A percentile compares a stretch with the other conserved stretches of the same genome.
Evolutionary conservation across 2,888 invertebrate species (phyloP).

Genomic region (Dexiosoma caninum): DNA sequence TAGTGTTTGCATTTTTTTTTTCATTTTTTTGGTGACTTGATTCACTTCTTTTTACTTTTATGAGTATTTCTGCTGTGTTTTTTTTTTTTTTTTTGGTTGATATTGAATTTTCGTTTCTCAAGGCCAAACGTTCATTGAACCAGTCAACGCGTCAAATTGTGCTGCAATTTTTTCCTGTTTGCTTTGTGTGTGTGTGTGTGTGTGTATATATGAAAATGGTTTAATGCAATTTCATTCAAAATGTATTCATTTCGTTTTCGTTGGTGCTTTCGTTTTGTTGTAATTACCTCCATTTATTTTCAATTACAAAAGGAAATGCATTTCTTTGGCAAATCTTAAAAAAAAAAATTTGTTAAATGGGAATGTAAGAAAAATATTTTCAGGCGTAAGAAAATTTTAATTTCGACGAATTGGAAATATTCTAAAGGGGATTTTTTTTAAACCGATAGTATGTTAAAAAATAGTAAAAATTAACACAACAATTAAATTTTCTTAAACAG

Average conservation of each 20-base stretch:
- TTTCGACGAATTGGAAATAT: too few species aligned
- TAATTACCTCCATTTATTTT: conserved; percentile 49
- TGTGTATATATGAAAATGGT: conserved; percentile 14
- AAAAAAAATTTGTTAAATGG: neutral
- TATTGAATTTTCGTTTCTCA: conserved; percentile 69
- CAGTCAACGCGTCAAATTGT: conserved; percentile 21
- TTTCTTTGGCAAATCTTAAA: conserved; percentile 37
- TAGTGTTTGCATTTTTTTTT: conserved; percentile 36
- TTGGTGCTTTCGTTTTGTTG: conserved; percentile 23
- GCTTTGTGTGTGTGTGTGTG: neutral
- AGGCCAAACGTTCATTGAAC: conserved; percentile 68
- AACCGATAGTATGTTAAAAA: too few species aligned
- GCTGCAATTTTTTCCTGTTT: neutral
- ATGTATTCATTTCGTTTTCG: conserved; percentile 50
- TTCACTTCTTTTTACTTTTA: conserved; percentile 38
- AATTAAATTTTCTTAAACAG: too few species aligned
- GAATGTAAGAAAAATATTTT: conserved; percentile 12
- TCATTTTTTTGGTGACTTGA: conserved; percentile 39
- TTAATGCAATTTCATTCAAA: conserved; percentile 59
- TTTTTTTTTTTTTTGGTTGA: conserved; percentile 58
- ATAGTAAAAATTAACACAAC: too few species aligned
- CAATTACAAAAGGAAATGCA: conserved; percentile 31
- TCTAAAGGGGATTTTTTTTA: too few species aligned
- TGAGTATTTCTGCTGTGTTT: conserved; percentile 5
- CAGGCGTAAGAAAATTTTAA: too few species aligned